Evolutionary conservation across 1,140 invertebrate genomes (phyloP).

Genomic region (Camponotus floridanus): DNA sequence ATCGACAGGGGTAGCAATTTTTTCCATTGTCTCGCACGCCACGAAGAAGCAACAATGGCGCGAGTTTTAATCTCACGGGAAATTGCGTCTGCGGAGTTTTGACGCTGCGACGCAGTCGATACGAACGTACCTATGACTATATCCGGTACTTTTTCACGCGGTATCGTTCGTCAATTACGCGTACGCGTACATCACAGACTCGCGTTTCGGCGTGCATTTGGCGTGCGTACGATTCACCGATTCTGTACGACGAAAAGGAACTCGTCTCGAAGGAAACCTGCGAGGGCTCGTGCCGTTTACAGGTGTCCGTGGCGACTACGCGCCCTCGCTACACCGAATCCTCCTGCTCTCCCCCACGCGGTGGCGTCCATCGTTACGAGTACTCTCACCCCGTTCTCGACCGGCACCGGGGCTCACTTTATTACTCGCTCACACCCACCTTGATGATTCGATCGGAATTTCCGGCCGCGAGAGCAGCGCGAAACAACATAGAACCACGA

Average conservation of each 20-base stretch:
- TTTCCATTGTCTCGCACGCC: constrained; percentile 36
- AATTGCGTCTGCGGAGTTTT: constrained; percentile 6
- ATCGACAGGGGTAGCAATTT: constrained; percentile 58
- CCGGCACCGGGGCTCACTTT: constrained; percentile 48
- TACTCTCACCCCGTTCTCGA: constrained; percentile 59
- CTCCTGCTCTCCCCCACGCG: constrained; percentile 47
- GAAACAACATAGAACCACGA: background rate
- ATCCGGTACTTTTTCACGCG: constrained; percentile 7
- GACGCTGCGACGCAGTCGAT: constrained; percentile 43
- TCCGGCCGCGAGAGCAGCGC: background rate
- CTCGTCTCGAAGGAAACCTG: background rate
- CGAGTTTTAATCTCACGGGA: constrained; percentile 49
- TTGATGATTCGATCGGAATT: constrained; percentile 16
- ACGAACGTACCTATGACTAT: constrained; percentile 52
- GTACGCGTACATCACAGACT: constrained; percentile 8
- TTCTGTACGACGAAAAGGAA: background rate
- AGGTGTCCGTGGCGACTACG: constrained; percentile 54
- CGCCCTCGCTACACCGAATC: constrained; percentile 19
- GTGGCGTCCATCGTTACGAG: constrained; percentile 51
- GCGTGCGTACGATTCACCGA: background rate
- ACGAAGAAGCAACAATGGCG: constrained; percentile 41
- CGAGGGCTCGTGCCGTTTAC: constrained; percentile 47
- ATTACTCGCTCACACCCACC: constrained; percentile 35
- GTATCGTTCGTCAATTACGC: constrained; percentile 52
- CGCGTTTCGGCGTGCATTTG: background rate